Percentiles rank a stretch among this genome's conserved stretches.
phyloP scores from a whole-genome alignment of 2,113 vertebrate species.

The Gymnorhina tibicen region DNA sequence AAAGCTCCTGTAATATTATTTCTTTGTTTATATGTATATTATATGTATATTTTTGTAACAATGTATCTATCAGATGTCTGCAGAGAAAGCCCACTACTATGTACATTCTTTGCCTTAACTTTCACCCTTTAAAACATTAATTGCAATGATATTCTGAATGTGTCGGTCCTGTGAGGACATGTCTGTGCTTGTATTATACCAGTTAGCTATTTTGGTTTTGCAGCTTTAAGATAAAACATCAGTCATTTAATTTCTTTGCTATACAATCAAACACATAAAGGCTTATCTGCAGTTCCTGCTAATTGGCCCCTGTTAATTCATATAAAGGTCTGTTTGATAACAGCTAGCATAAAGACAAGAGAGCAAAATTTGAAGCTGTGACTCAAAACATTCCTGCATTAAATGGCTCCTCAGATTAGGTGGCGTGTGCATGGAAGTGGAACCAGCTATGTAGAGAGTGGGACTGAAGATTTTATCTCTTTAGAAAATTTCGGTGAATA shows the following conservation, averaged over 20 bases:
- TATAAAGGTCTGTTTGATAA: background rate
- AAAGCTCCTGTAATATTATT: background rate
- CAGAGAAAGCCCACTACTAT: background rate
- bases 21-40: background rate
- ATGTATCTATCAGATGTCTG: background rate
- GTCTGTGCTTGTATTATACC: background rate
- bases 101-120: background rate
- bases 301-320: conserved; percentile 37
- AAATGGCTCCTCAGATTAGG: background rate
- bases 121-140: background rate
- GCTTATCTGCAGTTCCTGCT: conserved; percentile 33
- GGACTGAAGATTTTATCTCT: background rate
- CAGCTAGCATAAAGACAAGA: background rate
- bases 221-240: conserved; percentile 14
- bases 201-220: background rate
- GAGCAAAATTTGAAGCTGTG: background rate
- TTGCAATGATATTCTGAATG: background rate
- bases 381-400: background rate
- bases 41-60: background rate
- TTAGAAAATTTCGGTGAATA: background rate
- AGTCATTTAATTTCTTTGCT: conserved; percentile 35
- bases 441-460: background rate
- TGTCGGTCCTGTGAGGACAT: background rate
- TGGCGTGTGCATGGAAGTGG: background rate
- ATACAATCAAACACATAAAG: background rate